Conservation (phyloP, 2,113 vertebrate genomes). For the Myxocyprinus asiaticus region DNA sequence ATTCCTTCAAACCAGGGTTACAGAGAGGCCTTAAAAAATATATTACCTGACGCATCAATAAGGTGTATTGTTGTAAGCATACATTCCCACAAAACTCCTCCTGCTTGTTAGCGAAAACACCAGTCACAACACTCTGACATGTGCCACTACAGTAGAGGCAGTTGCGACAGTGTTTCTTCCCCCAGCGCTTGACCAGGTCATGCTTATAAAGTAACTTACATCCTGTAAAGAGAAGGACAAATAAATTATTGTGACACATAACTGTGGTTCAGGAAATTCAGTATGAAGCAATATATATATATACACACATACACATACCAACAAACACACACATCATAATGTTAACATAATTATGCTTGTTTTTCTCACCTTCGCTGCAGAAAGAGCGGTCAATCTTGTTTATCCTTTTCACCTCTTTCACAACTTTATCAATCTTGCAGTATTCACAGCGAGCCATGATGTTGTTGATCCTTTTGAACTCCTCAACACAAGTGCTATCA, state of each 20-base stretch:
- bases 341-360: too few relatives aligned
- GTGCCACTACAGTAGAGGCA: conserved; percentile 90
- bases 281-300: too few relatives aligned
- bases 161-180: conserved; percentile 86
- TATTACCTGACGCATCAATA: conserved; percentile 92
- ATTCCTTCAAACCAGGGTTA: too few relatives aligned
- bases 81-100: conserved; percentile 95
- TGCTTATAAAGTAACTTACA: conserved; percentile 93
- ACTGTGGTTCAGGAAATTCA: too few relatives aligned
- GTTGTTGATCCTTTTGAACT: conserved; percentile 86
- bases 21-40: too few relatives aligned
- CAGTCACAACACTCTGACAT: conserved; percentile 83
- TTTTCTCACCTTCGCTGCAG: conserved; percentile 89
- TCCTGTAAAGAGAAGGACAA: conserved; percentile 70
- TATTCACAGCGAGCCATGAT: conserved; percentile 88
- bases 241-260: neutral
- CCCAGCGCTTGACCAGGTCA: conserved; percentile 90
- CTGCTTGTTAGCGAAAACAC: conserved; percentile 80
- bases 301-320: too few relatives aligned
- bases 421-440: conserved; percentile 90
- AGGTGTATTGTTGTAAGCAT: conserved; percentile 90
- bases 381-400: conserved; percentile 85
- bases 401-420: conserved; percentile 86
- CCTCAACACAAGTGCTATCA: conserved; percentile 82
- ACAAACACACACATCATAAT: too few relatives aligned